Base-by-base conservation (phyloP, 1,140 invertebrate genomes). In the Euwallacea similis region DNA sequence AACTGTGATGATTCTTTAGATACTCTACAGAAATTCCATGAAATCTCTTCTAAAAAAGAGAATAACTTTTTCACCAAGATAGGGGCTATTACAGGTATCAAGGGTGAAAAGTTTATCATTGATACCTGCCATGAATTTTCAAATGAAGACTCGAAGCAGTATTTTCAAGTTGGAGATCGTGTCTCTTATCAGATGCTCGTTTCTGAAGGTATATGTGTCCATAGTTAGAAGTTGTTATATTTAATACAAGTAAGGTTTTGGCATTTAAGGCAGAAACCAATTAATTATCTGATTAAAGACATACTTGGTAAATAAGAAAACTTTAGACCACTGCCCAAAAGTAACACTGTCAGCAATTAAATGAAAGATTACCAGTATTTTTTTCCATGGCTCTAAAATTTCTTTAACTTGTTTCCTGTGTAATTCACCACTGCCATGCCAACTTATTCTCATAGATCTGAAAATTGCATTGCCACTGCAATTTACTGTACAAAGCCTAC, bases 161-260 rank as follows among this genome's bases (percentile, higher is more conserved):
- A 63, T 15, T 69, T 68, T 53, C 13, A 65, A 42, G 42, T 75
- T 13, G 71, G 71, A 33, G 11, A 59, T 9, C 54, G 41, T 46
- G 71, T 75, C 8, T 62, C 68, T 6, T 75, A 67, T 54, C 54
- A 75, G 33, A 56, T 66, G 10, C 53, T 75, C 9, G n/a, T 66
- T n/a, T 53, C 15, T 10, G 65, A 71, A 21, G 66, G 66, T 42
- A 69, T 11, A 50, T 21, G 62, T 15, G 7, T 50, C 13, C 16
- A 10, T 2, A 10, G 7, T 55, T 55, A 66, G 42, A 62, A 42
- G 33, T 11, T 61, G 59, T 41, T 61, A n/a, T n/a, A n/a, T 42
- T 33, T 13, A 61, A 43, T 61, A 6, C 6, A 15, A 6, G 21
- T 58, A 58, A 33, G 21, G 21, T 33, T 33, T 33, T 33, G 21